phyloP scores from a whole-genome alignment of 2,113 vertebrate species.

The Myrmecophaga tridactyla region DNA sequence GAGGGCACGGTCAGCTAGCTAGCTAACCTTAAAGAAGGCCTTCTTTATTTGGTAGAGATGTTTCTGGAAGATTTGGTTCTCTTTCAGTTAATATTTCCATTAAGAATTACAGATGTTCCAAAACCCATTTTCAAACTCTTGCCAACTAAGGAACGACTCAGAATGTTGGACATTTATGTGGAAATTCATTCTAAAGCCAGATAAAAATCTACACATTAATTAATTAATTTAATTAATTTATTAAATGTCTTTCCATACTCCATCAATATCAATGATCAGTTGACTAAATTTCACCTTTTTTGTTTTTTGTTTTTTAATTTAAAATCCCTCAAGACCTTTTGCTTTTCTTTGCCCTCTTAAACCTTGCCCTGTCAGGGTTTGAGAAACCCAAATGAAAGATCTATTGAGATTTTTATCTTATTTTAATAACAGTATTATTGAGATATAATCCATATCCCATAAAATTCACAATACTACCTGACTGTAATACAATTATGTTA shows the following conservation, averaged over 20 bases:
- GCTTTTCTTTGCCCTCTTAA: conserved; percentile 28
- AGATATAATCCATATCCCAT: conserved; percentile 4
- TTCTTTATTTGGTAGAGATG: not conserved
- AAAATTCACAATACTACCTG: not conserved
- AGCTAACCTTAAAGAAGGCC: not conserved
- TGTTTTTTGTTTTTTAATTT: conserved; percentile 47
- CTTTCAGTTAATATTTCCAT: not conserved
- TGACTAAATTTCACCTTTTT: not conserved
- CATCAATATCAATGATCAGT: not conserved
- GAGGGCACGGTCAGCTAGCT: not conserved
- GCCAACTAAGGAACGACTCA: not conserved
- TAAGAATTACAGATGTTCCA: not conserved
- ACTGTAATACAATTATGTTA: too few species aligned
- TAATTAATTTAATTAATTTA: conserved; percentile 16
- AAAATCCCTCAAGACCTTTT: conserved; percentile 1
- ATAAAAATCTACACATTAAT: not conserved
- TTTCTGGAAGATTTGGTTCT: not conserved
- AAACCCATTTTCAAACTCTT: not conserved
- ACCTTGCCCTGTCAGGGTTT: not conserved
- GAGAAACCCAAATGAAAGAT: conserved; percentile 11
- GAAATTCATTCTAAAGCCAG: conserved; percentile 10
- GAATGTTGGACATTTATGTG: not conserved
- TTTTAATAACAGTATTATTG: conserved; percentile 38
- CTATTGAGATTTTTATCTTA: conserved; percentile 15
- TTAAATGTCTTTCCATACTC: not conserved